Evolutionary conservation across 2,888 invertebrate species (phyloP), one percentile per base, ranked within the genome.

Genomic region (Cantharis nigra): DNA sequence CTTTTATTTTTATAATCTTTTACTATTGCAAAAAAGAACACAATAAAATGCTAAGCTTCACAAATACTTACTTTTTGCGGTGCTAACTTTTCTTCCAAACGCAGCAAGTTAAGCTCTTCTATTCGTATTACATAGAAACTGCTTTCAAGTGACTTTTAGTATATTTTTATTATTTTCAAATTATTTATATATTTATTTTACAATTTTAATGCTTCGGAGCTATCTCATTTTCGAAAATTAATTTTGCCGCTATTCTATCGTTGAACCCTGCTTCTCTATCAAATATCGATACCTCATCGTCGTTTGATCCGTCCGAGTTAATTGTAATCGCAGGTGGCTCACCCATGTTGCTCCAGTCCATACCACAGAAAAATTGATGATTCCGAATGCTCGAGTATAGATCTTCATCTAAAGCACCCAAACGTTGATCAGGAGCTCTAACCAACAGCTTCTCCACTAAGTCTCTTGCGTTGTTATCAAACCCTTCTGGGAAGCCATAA

Each of bases 401-500:
- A 20, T 20, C 20, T 20, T 20, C 20, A 16, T 20, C 20, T 20
- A 20, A 20, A 20, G 20, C 20, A 20, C 20, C 20, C 20, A 20
- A 20, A 20, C 20, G 20, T 20, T 20, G 20, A 20, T 20, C 20
- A 20, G 20, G 20, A 3, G 3, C 20, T 3, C 3, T 0, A 20
- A 20, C 3, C 20, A 20, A 20, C 3, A 20, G 20, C 3, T 20
- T 20, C 3, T 20, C 20, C 20, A 20, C 20, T 20, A 20, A 20
- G 3, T 20, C 95, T 88, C 94, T 94, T 13, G 97, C 97, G 78
- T 92, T 91, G 79, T 92, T 91, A 81, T 95, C 93, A 88, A 99
- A 98, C 30, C 96, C 96, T 86, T 97, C 95, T 0, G 98, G 98
- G 85, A 98, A 97, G 85, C 95, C 94, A 87, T 97, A 98, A 74